phyloP scores from a whole-genome alignment of 2,888 invertebrate genomes.

The Apotomis capreana region DNA sequence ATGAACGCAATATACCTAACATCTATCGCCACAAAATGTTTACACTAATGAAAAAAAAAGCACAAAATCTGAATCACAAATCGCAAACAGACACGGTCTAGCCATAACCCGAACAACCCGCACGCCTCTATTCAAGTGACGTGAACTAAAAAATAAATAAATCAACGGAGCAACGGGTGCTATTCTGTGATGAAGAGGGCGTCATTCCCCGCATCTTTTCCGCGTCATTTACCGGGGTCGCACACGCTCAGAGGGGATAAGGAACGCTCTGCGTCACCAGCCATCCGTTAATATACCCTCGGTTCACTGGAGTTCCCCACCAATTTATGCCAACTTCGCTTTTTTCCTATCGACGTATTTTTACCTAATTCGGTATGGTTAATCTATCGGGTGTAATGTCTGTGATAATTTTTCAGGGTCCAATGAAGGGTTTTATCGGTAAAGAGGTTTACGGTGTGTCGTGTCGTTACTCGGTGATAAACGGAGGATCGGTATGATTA shows the following conservation, averaged over 20 bases:
- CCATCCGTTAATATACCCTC: slow-evolving; percentile 68
- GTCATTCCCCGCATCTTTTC: slow-evolving; percentile 71
- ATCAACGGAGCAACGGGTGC: slow-evolving; percentile 45
- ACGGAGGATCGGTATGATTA: neutral
- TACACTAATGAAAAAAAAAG: neutral
- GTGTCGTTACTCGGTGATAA: slow-evolving; percentile 6
- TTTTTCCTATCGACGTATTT: slow-evolving; percentile 41
- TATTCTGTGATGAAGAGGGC: slow-evolving; percentile 67
- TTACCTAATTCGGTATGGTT: slow-evolving; percentile 39
- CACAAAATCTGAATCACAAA: neutral
- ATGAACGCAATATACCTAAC: too few relatives aligned
- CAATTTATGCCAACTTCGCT: slow-evolving; percentile 48
- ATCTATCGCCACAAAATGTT: too few relatives aligned
- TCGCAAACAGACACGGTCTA: slow-evolving; percentile 11
- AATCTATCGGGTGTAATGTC: slow-evolving; percentile 40
- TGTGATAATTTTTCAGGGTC: slow-evolving; percentile 37
- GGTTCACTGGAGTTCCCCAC: slow-evolving; percentile 70
- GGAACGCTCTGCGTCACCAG: slow-evolving; percentile 52
- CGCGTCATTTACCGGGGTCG: slow-evolving; percentile 72
- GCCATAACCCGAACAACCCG: slow-evolving; percentile 18
- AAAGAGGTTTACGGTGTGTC: slow-evolving; percentile 12
- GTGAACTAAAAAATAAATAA: slow-evolving; percentile 44
- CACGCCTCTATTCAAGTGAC: slow-evolving; percentile 36
- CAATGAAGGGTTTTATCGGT: slow-evolving; percentile 26
- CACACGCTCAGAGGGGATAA: slow-evolving; percentile 56